These are phyloP conservation scores for Acrossocheilus wenchowensis DNA, from an alignment of 2,797 vertebrate genomes.

Conservation along the genomic window DNA sequence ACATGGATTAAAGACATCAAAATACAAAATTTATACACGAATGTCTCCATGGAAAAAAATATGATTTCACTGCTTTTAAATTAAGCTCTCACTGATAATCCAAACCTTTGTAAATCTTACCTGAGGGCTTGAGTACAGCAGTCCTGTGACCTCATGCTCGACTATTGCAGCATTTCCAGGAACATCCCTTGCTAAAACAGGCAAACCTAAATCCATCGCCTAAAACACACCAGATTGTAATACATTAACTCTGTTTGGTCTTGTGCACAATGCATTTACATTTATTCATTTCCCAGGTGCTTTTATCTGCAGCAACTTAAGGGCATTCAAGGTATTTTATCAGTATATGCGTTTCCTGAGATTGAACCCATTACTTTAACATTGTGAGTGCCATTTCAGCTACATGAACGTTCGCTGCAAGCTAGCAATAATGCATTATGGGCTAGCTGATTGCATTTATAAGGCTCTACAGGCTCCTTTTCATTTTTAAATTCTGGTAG, in stretches of 20 bases:
- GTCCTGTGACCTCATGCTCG: conserved; percentile 83
- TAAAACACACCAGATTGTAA: conserved; percentile 66
- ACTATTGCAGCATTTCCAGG: conserved; percentile 91
- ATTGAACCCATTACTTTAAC: conserved; percentile 1
- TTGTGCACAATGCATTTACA: conserved; percentile 24
- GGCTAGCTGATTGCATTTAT: neutral
- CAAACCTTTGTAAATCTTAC: conserved; percentile 65
- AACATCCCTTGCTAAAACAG: conserved; percentile 91
- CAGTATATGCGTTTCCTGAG: neutral
- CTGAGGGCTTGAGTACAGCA: conserved; percentile 85
- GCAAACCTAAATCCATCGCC: conserved; percentile 92
- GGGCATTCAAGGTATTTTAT: conserved; percentile 18
- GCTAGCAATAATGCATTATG: neutral
- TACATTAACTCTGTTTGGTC: conserved; percentile 28
- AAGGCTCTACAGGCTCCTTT: neutral
- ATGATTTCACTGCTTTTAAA: neutral
- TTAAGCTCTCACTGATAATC: neutral
- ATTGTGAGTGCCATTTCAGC: neutral
- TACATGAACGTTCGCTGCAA: neutral
- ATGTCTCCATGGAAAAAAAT: neutral
- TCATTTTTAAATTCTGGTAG: neutral
- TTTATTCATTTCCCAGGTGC: conserved; percentile 14
- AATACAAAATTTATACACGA: neutral
- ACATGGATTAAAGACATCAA: neutral
- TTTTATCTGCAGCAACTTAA: conserved; percentile 2